Evolutionary conservation across 2,113 vertebrate genomes (phyloP).

Genomic region (Dryoscopus gambensis): DNA sequence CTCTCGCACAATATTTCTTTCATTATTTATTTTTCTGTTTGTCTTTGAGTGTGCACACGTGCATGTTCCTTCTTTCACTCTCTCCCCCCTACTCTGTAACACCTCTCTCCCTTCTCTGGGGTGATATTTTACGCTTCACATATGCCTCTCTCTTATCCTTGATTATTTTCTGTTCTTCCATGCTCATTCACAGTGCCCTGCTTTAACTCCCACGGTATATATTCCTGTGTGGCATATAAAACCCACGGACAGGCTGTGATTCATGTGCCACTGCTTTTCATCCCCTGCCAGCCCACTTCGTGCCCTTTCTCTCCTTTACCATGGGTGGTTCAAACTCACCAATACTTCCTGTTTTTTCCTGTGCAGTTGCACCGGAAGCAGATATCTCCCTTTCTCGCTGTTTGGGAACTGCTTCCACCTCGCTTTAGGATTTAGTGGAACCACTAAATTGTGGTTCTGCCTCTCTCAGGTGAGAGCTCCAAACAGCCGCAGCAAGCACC

Average conservation of each 20-base stretch:
- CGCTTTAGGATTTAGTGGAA: not conserved
- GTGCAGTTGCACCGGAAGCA: not conserved
- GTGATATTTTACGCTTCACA: not conserved
- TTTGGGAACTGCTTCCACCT: not conserved
- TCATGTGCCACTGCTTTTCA: not conserved
- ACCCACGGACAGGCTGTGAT: not conserved
- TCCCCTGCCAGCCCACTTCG: not conserved
- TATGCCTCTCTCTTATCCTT: not conserved
- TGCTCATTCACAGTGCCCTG: not conserved
- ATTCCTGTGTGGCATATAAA: not conserved
- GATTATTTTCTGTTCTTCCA: not conserved
- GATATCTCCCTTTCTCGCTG: not conserved
- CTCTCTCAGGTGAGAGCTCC: not conserved
- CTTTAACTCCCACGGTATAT: not conserved
- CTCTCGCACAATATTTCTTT: not conserved
- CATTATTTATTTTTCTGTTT: not conserved
- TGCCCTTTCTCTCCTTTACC: not conserved
- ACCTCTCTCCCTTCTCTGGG: not conserved
- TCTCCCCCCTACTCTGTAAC: not conserved
- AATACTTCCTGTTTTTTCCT: accelerated
- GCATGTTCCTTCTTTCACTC: not conserved
- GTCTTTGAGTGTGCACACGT: not conserved
- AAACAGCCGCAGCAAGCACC: not conserved
- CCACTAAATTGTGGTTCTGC: not conserved
- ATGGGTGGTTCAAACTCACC: not conserved